Percentiles rank a stretch among this genome's conserved stretches.
phyloP scores from a whole-genome alignment of 2,888 invertebrate species.

The Agrotis ipsilon region DNA sequence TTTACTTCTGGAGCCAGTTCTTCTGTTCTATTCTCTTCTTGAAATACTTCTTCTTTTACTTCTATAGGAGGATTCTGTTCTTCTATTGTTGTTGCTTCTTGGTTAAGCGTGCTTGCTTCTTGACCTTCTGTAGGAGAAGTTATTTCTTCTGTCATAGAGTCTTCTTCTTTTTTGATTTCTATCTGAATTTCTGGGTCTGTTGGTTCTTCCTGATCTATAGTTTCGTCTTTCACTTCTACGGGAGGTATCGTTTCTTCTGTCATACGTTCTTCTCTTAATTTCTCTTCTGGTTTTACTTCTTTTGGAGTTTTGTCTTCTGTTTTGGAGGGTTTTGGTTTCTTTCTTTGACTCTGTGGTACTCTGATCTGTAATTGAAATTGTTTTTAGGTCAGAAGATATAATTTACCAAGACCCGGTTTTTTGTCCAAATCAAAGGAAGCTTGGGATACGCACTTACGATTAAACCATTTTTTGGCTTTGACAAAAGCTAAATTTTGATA shows the following conservation, averaged over 20 bases:
- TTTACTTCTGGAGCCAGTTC: neutral
- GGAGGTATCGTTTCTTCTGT: neutral
- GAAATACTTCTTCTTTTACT: neutral
- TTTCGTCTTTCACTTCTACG: neutral
- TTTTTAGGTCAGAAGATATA: too few species aligned
- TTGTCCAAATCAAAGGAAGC: too few species aligned
- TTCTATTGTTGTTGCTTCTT: neutral
- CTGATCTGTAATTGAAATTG: conserved; percentile 25
- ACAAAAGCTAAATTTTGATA: too few species aligned
- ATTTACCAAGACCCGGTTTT: too few species aligned
- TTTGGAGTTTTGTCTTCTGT: neutral
- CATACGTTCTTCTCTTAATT: neutral
- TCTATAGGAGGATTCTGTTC: neutral
- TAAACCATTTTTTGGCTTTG: too few species aligned
- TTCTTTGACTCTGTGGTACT: neutral
- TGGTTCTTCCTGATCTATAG: neutral
- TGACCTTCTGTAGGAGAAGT: neutral
- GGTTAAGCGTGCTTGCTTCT: neutral
- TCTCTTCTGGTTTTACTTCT: neutral
- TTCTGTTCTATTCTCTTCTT: neutral
- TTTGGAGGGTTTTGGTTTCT: neutral
- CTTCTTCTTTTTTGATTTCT: neutral
- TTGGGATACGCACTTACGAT: too few species aligned
- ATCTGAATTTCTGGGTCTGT: neutral
- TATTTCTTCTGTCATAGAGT: neutral